Evolutionary conservation across 1,140 invertebrate species (phyloP).

Genomic region (Zaprionus taronus): DNA sequence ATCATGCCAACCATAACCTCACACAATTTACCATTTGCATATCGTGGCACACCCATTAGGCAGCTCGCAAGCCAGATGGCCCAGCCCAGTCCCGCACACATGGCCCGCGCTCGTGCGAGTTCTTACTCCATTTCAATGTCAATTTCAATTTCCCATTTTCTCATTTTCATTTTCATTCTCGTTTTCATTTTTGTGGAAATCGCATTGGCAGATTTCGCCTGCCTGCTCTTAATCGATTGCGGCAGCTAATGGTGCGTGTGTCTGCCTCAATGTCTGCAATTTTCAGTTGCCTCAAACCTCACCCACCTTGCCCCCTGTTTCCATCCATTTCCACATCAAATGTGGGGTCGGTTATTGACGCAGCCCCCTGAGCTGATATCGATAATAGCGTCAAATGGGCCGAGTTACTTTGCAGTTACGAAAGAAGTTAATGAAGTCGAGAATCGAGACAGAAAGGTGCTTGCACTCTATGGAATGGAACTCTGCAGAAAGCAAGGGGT

Average conservation of each 20-base stretch:
- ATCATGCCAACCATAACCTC: conserved; percentile 23
- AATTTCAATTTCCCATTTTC: conserved; percentile 40
- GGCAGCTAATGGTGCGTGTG: conserved; percentile 44
- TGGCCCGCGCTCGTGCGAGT: conserved; percentile 43
- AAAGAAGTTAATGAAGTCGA: conserved; percentile 30
- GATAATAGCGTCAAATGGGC: conserved; percentile 13
- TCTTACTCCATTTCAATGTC: conserved; percentile 71
- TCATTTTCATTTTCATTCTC: conserved; percentile 62
- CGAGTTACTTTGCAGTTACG: conserved; percentile 26
- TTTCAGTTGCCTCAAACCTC: conserved; percentile 27
- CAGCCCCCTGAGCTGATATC: conserved; percentile 48
- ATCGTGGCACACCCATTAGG: conserved; percentile 54
- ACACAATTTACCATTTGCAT: conserved; percentile 53
- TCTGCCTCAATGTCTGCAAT: conserved; percentile 38
- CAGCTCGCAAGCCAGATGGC: conserved; percentile 20
- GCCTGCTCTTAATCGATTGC: conserved; percentile 53
- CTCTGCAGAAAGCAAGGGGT: neutral
- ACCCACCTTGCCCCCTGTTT: neutral
- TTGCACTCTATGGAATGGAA: neutral
- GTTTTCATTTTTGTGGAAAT: conserved; percentile 57
- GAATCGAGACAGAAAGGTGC: conserved; percentile 4
- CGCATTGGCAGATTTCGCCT: conserved; percentile 39
- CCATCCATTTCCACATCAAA: conserved; percentile 46
- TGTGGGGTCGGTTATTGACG: conserved; percentile 63
- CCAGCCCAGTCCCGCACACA: conserved; percentile 33